phyloP scores from a whole-genome alignment of 2,113 vertebrate genomes.

The Eolophus roseicapilla region DNA sequence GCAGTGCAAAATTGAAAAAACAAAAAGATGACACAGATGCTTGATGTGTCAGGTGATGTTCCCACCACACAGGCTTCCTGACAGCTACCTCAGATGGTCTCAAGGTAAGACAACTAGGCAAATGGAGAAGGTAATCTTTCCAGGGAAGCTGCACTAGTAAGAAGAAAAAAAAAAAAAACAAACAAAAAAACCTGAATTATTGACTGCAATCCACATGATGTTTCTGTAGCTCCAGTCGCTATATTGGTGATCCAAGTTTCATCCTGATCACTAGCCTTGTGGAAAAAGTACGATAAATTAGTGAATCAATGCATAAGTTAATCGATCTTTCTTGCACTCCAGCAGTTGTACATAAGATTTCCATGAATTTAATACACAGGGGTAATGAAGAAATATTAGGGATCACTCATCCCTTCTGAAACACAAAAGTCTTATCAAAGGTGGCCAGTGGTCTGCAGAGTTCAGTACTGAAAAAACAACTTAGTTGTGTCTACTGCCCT shows the following conservation, averaged over 20 bases:
- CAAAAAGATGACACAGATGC: not conserved
- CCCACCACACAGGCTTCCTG: not conserved
- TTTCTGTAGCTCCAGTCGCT: not conserved
- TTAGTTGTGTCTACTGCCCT: not conserved
- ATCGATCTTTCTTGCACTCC: not conserved
- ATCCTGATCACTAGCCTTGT: not conserved
- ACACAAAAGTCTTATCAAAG: not conserved
- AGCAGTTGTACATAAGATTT: not conserved
- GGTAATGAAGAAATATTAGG: not conserved
- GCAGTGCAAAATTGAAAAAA: not conserved
- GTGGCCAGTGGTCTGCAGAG: not conserved
- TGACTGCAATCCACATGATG: not conserved
- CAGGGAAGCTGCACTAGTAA: not conserved
- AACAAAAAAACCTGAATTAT: too few species aligned
- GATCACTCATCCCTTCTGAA: not conserved
- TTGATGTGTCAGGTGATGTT: not conserved
- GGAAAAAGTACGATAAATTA: not conserved
- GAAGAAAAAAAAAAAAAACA: not conserved
- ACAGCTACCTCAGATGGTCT: not conserved
- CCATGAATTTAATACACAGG: not conserved
- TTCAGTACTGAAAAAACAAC: not conserved
- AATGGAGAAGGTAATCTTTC: not conserved
- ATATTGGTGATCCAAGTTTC: fast-evolving
- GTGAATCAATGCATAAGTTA: not conserved
- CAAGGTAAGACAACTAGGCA: not conserved